Evolutionary conservation across 2,113 vertebrate species (phyloP).

Genomic region (Percina caprodes): DNA sequence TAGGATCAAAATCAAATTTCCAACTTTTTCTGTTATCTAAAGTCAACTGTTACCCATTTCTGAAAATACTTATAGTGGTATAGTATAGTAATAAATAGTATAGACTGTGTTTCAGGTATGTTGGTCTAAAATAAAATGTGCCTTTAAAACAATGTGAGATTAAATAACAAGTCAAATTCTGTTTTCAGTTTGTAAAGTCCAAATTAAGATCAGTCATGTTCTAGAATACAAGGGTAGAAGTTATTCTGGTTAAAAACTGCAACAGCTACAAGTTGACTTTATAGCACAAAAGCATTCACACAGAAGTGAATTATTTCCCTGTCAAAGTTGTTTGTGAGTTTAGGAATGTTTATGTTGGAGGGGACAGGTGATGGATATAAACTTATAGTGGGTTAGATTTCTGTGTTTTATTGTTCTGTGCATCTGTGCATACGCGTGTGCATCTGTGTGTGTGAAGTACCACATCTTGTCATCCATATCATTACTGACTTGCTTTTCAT

Average conservation of each 20-base stretch:
- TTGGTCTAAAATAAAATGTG: background rate
- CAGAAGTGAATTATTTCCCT: background rate
- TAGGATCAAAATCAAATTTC: constrained; percentile 7
- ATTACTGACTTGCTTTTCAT: constrained; percentile 55
- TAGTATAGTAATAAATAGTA: background rate
- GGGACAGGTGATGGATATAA: background rate
- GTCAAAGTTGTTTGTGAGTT: constrained; percentile 1
- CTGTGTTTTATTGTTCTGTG: constrained; percentile 14
- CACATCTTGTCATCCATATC: constrained; percentile 53
- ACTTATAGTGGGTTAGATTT: constrained; percentile 1
- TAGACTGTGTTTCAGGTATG: constrained; percentile 13
- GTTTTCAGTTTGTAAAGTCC: background rate
- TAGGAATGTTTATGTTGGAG: background rate
- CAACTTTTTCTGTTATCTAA: constrained; percentile 1
- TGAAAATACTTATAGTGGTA: background rate
- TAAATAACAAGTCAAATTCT: background rate
- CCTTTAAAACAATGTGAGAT: background rate
- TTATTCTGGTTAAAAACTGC: background rate
- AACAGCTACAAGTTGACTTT: background rate
- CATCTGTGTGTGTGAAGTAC: constrained; percentile 12
- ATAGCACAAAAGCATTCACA: background rate
- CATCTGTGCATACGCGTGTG: background rate
- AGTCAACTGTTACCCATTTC: constrained; percentile 6
- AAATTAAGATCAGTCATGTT: background rate
- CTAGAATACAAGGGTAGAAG: background rate